Conservation (phyloP, 2,888 invertebrate species). For the Meganola albula region DNA sequence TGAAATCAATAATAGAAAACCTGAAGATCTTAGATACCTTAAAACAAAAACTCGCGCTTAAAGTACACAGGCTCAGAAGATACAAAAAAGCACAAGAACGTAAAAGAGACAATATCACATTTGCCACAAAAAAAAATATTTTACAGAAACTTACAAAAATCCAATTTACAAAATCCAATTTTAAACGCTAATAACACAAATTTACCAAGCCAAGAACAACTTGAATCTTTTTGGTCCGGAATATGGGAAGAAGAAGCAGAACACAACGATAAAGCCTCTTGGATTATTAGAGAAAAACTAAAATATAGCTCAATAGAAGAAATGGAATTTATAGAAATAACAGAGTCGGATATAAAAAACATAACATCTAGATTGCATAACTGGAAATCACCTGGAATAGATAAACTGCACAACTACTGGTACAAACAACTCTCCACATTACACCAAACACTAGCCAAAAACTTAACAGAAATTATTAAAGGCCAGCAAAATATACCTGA, state of each 20-base stretch:
- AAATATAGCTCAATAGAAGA: constrained; percentile 3
- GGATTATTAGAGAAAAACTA: not conserved
- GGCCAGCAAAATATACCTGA: constrained; percentile 8
- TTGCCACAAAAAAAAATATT: constrained; percentile 1
- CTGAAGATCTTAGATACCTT: constrained; percentile 2
- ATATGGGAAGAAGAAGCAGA: not conserved
- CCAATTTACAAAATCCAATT: no score
- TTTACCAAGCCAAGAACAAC: not conserved
- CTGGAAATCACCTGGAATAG: constrained; percentile 21
- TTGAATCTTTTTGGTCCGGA: not conserved
- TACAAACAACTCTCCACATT: constrained; percentile 15
- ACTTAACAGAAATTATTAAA: constrained; percentile 14
- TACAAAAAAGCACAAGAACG: constrained; percentile 1
- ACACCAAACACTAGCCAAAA: constrained; percentile 1
- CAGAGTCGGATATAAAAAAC: constrained; percentile 7
- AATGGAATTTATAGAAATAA: constrained; percentile 18
- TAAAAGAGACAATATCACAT: no score
- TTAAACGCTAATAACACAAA: not conserved
- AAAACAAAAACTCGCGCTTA: constrained; percentile 3
- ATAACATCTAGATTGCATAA: constrained; percentile 10
- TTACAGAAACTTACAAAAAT: not conserved
- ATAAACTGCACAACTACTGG: constrained; percentile 18
- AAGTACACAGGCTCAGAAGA: not conserved
- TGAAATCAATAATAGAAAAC: no score
- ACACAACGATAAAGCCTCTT: not conserved